Evolutionary conservation across 2,113 vertebrate species (phyloP), one percentile per base, ranked within the genome.

Genomic region (Setophaga kirtlandii): DNA sequence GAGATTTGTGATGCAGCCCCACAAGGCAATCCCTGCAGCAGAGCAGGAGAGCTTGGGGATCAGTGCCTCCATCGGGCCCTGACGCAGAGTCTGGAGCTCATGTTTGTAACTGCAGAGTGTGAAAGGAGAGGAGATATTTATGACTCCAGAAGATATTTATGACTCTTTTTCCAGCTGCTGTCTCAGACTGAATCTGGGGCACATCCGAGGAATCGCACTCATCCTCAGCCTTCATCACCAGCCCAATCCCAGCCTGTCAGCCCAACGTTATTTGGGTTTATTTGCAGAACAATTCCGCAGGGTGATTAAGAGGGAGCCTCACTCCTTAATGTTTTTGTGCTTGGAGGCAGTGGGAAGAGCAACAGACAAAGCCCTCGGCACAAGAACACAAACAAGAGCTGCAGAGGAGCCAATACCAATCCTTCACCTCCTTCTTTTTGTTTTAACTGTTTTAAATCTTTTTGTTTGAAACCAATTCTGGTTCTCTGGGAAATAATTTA

Each of bases 291-390:
- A 58, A 5, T 87, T 82, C 86, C 9, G 20, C 70, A 30, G 94
- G 75, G 85, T 92, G 93, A 81, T 78, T 88, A 71, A 71, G 95
- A 90, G 78, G 71, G 68, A 93, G 73, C 18, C 85, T 81, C 6
- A 6, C 64, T 5, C 0, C 12, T 64, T 86, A 47, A 80, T 77
- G 91, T 82, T 30, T 85, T 71, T 94, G 90, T 83, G 95, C 93
- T 88, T 42, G 50, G 58, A 95, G 95, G 70, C 55, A 30, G 49
- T 79, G 67, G 31, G 11, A 86, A 90, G 82, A 37, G 41, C 63
- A 55, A 37, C 49, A 89, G 63, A 67, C 67, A 68, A 65, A 92
- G 79, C 87, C 84, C 89, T 77, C 13, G 0, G 78, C 8, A 20
- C 78, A 35, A 10, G 75, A 77, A 65, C 33, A 14, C 84, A 41